These are phyloP conservation scores for Cyanoderma ruficeps DNA, from an alignment of 2,113 vertebrate genomes.

Conservation along the genomic window DNA sequence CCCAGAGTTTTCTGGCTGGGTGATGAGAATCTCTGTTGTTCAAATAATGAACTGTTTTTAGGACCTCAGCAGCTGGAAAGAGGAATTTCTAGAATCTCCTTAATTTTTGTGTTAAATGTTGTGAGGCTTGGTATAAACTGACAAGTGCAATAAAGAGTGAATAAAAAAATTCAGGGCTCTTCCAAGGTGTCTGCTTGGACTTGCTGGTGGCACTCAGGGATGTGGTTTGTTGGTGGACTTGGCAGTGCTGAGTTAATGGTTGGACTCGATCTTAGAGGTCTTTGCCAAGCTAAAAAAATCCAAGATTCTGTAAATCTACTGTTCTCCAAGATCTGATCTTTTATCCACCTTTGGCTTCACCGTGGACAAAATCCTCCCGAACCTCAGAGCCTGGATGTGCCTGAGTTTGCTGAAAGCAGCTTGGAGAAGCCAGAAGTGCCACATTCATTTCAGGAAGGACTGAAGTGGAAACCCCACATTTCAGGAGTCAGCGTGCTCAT, in stretches of 20 bases:
- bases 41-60: neutral
- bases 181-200: neutral
- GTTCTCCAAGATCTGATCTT: neutral
- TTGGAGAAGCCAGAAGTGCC: neutral
- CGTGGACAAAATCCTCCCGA: neutral
- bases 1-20: neutral
- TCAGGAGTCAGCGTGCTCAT: neutral
- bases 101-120: neutral
- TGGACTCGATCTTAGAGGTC: fast-evolving
- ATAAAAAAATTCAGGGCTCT: neutral
- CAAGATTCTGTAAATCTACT: neutral
- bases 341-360: neutral
- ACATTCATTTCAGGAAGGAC: neutral
- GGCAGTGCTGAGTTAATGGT: neutral
- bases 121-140: neutral
- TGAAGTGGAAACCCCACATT: neutral
- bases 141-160: neutral
- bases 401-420: neutral
- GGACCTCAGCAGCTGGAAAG: neutral
- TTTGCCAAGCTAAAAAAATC: neutral
- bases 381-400: neutral
- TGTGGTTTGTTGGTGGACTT: neutral
- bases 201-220: neutral
- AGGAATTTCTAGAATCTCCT: neutral
- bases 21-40: neutral